Percentiles rank a stretch among this genome's conserved stretches.
phyloP scores from a whole-genome alignment of 1,140 invertebrate genomes.

The Caenorhabditis tropicalis region DNA sequence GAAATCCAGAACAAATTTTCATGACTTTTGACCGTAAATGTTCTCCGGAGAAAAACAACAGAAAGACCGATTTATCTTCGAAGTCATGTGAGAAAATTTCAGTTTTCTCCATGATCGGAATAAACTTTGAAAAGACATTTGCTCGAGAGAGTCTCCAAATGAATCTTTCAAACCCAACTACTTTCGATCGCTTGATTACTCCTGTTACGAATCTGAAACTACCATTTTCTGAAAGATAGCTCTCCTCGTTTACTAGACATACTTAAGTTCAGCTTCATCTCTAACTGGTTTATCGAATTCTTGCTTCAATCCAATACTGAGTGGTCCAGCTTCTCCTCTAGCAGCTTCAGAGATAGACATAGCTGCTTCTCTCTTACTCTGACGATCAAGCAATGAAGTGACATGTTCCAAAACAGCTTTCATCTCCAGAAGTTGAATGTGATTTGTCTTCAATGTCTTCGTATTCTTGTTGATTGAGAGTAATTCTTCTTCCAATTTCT shows the following conservation, averaged over 20 bases:
- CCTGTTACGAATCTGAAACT: conserved; percentile 65
- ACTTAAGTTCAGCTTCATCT: conserved; percentile 46
- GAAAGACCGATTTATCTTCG: conserved; percentile 74
- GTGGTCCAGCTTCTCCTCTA: conserved; percentile 52
- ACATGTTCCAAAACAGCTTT: conserved; percentile 61
- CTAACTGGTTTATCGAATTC: conserved; percentile 49
- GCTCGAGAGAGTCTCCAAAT: conserved; percentile 68
- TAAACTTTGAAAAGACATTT: conserved; percentile 65
- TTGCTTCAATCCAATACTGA: conserved; percentile 48
- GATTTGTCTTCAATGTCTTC: conserved; percentile 51
- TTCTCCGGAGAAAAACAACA: conserved; percentile 76
- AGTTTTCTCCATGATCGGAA: conserved; percentile 60
- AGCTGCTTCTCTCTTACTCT: conserved; percentile 36
- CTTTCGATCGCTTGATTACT: conserved; percentile 54
- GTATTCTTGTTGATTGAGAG: conserved; percentile 58
- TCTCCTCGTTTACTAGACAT: conserved; percentile 5
- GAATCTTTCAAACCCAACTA: conserved; percentile 64
- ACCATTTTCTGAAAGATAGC: background rate
- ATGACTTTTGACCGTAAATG: conserved; percentile 74
- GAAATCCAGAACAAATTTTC: conserved; percentile 75
- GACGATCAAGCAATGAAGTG: conserved; percentile 53
- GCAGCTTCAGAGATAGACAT: conserved; percentile 48
- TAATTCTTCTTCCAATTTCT: conserved; percentile 64
- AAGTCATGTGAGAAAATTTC: conserved; percentile 48
- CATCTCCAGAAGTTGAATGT: conserved; percentile 60